Evolutionary conservation across 2,888 invertebrate species (phyloP).

Genomic region (Dendrolimus pini): DNA sequence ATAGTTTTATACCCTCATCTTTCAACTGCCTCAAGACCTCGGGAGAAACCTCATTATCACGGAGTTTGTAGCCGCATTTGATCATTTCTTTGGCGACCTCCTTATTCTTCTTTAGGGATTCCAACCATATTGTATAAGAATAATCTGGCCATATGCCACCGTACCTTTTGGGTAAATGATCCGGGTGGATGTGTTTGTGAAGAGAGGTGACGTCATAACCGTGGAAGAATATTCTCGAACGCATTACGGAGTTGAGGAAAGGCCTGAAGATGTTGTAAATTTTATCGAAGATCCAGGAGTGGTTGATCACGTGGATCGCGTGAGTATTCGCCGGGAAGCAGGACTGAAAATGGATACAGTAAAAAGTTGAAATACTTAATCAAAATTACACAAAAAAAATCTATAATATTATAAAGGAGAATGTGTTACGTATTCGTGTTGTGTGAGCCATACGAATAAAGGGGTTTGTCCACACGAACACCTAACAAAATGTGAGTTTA

Average conservation of each 20-base stretch:
- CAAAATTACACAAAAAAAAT: no score
- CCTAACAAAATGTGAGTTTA: no score
- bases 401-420: no score
- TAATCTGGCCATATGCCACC: constrained; percentile 84
- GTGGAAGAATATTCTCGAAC: constrained; percentile 81
- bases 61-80: constrained; percentile 78
- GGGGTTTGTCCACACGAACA: no score
- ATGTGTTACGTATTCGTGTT: no score
- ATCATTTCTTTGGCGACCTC: constrained; percentile 79
- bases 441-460: no score
- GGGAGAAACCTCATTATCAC: constrained; percentile 50
- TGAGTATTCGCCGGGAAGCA: constrained; percentile 84
- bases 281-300: constrained; percentile 89
- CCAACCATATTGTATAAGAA: constrained; percentile 85
- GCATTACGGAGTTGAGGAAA: constrained; percentile 81
- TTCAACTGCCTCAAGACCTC: constrained; percentile 52
- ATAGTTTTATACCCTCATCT: constrained; percentile 45
- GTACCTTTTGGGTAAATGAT: constrained; percentile 82
- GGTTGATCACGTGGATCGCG: constrained; percentile 86
- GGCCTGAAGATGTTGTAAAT: constrained; percentile 88
- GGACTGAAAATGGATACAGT: constrained; percentile 60
- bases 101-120: constrained; percentile 74
- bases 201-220: constrained; percentile 83
- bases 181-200: constrained; percentile 83
- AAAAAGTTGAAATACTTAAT: no score